A percentile compares a stretch with the other conserved stretches of the same genome.
These are phyloP conservation scores for Eumerus sabulonum DNA, from an alignment of 2,888 invertebrate species.

Conservation along the genomic window DNA sequence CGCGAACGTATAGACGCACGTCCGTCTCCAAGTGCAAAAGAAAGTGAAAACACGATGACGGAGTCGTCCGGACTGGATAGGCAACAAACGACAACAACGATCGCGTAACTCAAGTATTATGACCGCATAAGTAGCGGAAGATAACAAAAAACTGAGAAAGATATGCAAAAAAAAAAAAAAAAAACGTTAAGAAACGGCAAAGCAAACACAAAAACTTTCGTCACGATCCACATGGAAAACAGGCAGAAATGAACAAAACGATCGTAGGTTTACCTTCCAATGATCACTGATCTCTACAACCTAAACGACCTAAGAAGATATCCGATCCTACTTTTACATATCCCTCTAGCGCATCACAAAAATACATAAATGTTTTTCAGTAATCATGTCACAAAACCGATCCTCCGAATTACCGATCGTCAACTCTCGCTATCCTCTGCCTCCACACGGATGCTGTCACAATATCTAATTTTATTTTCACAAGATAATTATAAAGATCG, in stretches of 20 bases:
- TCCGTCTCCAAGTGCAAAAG: slow-evolving; percentile 58
- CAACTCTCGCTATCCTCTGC: not conserved
- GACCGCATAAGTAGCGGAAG: slow-evolving; percentile 55
- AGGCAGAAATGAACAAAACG: slow-evolving; percentile 5
- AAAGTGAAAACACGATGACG: slow-evolving; percentile 59
- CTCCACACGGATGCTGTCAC: slow-evolving; percentile 30
- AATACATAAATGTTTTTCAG: too few relatives aligned
- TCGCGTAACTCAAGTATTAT: slow-evolving; percentile 55
- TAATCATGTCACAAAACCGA: not conserved
- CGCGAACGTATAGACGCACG: slow-evolving; percentile 30
- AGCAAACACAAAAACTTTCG: slow-evolving; percentile 1
- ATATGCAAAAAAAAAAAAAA: not conserved
- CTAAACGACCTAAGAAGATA: too few relatives aligned
- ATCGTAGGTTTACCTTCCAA: not conserved
- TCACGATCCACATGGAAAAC: slow-evolving; percentile 6
- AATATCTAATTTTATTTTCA: slow-evolving; percentile 13
- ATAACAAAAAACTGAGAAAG: not conserved
- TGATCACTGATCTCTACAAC: not conserved
- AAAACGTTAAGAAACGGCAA: not conserved
- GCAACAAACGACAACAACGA: slow-evolving; percentile 36
- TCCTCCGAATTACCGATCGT: not conserved
- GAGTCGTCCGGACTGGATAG: slow-evolving; percentile 52
- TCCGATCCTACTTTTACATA: too few relatives aligned
- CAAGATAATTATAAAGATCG: slow-evolving; percentile 50
- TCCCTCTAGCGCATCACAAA: too few relatives aligned